Percentiles rank a stretch among this genome's conserved stretches.
phyloP scores from a whole-genome alignment of 1,140 invertebrate species.

The Anagrus nilaparvatae region DNA sequence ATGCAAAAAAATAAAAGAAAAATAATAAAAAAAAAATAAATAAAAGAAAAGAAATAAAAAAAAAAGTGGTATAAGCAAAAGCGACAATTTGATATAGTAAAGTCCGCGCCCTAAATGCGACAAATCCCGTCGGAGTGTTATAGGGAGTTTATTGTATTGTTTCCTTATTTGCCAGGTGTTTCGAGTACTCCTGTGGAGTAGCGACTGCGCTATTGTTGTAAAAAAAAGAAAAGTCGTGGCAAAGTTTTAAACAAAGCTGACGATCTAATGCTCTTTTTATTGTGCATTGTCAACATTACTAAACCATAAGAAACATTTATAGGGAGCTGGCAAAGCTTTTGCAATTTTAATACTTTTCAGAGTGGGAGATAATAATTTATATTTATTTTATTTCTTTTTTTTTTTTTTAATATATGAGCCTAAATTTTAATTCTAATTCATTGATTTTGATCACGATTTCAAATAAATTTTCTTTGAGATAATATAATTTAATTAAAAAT shows the following conservation, averaged over 20 bases:
- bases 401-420: too few species aligned
- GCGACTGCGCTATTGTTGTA: slow-evolving; percentile 34
- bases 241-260: slow-evolving; percentile 37
- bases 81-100: background rate
- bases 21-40: slow-evolving; percentile 2
- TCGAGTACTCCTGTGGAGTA: slow-evolving; percentile 33
- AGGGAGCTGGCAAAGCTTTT: too few species aligned
- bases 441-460: too few species aligned
- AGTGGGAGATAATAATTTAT: too few species aligned
- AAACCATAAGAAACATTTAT: too few species aligned
- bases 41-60: slow-evolving; percentile 1
- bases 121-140: slow-evolving; percentile 34
- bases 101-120: slow-evolving; percentile 32
- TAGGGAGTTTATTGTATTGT: slow-evolving; percentile 28
- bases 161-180: slow-evolving; percentile 44
- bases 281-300: slow-evolving; percentile 39
- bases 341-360: too few species aligned
- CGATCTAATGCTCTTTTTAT: slow-evolving; percentile 44
- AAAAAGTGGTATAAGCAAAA: background rate
- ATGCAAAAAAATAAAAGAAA: background rate
- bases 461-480: too few species aligned
- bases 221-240: slow-evolving; percentile 36
- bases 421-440: too few species aligned
- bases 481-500: too few species aligned
- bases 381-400: too few species aligned